These are phyloP conservation scores for Podotricha telesiphe DNA, from an alignment of 2,888 invertebrate species.

Conservation along the genomic window DNA sequence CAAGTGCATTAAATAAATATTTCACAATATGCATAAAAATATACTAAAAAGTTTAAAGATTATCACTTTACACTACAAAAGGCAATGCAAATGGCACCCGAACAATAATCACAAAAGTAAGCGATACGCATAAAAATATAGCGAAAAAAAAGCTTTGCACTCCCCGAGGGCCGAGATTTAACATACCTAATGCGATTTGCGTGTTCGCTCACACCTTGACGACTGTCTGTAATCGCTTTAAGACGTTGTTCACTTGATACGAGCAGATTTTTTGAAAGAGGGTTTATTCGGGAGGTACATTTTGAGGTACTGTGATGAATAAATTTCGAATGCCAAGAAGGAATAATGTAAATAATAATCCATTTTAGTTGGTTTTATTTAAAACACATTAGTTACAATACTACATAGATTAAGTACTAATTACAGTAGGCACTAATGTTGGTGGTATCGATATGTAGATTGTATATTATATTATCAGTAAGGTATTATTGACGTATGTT, in stretches of 20 bases:
- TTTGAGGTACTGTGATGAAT: conserved; percentile 7
- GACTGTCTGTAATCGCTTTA: conserved; percentile 77
- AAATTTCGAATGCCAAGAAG: background rate
- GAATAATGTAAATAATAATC: background rate
- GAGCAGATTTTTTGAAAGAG: conserved; percentile 42
- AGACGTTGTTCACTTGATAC: conserved; percentile 72
- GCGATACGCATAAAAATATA: conserved; percentile 82
- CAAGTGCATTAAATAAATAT: too few relatives aligned
- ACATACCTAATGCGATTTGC: conserved; percentile 83
- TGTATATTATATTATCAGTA: too few relatives aligned
- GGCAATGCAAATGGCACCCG: conserved; percentile 75
- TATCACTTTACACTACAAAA: conserved; percentile 30
- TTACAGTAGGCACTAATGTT: too few relatives aligned
- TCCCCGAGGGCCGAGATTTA: conserved; percentile 72
- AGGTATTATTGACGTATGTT: too few relatives aligned
- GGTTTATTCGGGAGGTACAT: conserved; percentile 32
- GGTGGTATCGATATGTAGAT: too few relatives aligned
- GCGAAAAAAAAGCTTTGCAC: conserved; percentile 59
- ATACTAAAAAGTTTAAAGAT: conserved; percentile 47
- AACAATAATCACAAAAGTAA: conserved; percentile 81
- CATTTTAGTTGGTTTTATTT: background rate
- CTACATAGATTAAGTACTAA: too few relatives aligned
- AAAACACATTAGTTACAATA: too few relatives aligned
- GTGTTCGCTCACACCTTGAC: conserved; percentile 72
- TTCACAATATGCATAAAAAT: background rate